Evolutionary conservation across 2,888 invertebrate genomes (phyloP).

Genomic region (Dryocosmus kuriphilus): DNA sequence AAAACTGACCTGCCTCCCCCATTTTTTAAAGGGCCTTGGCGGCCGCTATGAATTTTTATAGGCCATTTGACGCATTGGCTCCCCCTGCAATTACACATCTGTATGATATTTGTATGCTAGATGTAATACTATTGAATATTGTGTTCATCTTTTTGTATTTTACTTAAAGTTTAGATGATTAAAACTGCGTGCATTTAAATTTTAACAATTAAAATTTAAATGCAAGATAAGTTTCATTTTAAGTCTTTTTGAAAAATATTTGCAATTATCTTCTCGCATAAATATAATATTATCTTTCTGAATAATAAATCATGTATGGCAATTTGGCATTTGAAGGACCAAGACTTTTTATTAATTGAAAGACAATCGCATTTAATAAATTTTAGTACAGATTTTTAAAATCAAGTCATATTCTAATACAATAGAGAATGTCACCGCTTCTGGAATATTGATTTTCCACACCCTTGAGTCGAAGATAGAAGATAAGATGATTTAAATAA

Average conservation of each 20-base stretch:
- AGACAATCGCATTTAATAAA: too few species aligned
- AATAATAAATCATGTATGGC: background rate
- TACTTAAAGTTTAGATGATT: too few species aligned
- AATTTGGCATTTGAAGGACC: background rate
- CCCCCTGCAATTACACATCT: background rate
- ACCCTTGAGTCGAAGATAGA: background rate
- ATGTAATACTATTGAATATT: background rate
- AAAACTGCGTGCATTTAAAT: too few species aligned
- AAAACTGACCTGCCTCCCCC: constrained; percentile 11
- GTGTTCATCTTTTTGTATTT: too few species aligned
- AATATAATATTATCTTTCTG: background rate
- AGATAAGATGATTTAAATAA: background rate
- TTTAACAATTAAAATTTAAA: too few species aligned
- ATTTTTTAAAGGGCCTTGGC: background rate
- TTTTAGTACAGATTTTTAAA: background rate
- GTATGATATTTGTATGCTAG: background rate
- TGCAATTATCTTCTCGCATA: background rate
- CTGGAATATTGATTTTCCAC: constrained; percentile 28
- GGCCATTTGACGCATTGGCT: background rate
- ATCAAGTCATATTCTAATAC: background rate
- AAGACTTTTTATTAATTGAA: too few species aligned
- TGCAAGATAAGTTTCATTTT: too few species aligned
- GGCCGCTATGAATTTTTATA: background rate
- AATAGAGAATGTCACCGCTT: background rate
- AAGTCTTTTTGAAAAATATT: too few species aligned